phyloP scores from a whole-genome alignment of 2,797 vertebrate genomes.

The Tadarida brasiliensis region DNA sequence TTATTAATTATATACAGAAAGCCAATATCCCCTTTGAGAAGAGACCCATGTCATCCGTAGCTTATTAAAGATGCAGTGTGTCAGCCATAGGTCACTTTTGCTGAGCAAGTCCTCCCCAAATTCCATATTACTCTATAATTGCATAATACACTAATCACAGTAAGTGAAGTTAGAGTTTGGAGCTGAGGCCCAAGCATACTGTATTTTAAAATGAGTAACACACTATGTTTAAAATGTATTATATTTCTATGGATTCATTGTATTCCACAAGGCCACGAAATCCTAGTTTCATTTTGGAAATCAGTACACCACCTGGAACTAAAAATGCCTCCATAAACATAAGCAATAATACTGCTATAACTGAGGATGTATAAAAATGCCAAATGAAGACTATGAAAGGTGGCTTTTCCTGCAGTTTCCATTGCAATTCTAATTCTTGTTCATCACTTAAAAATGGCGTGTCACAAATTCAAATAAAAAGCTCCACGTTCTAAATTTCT shows the following conservation, averaged over 20 bases:
- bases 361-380: neutral
- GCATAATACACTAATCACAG: slow-evolving; percentile 50
- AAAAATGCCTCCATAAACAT: slow-evolving; percentile 30
- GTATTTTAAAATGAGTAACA: slow-evolving; percentile 12
- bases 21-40: slow-evolving; percentile 87
- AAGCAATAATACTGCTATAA: neutral
- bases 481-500: neutral
- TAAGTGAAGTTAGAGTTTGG: slow-evolving; percentile 33
- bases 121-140: slow-evolving; percentile 71
- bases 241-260: neutral
- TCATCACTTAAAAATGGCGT: neutral
- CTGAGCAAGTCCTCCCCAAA: slow-evolving; percentile 62
- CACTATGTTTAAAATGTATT: slow-evolving; percentile 4
- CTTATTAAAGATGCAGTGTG: slow-evolving; percentile 83
- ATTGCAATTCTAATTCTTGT: neutral
- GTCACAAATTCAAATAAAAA: slow-evolving; percentile 52
- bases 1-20: slow-evolving; percentile 92
- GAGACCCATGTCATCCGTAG: slow-evolving; percentile 82
- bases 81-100: slow-evolving; percentile 81
- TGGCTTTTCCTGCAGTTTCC: neutral
- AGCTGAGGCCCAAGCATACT: neutral
- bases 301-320: neutral
- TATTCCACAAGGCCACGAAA: neutral
- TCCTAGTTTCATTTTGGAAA: slow-evolving; percentile 25
- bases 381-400: neutral